Evolutionary conservation across 2,888 invertebrate genomes (phyloP).

Genomic region (Nipponacmea schrenckii): DNA sequence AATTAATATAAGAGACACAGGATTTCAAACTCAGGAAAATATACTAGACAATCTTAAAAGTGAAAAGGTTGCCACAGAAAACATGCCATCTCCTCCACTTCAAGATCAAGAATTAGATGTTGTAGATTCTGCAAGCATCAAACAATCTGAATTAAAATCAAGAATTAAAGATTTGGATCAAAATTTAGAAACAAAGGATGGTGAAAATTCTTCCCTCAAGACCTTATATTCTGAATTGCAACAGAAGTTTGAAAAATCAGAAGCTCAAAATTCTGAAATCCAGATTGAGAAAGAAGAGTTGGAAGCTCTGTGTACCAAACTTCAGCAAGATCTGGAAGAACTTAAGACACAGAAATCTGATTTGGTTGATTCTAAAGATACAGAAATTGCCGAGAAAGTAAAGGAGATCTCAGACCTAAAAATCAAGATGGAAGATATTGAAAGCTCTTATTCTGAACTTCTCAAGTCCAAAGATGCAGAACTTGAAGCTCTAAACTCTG

Average conservation of each 20-base stretch:
- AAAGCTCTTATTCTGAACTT: not conserved
- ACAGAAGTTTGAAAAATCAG: slow-evolving; percentile 12
- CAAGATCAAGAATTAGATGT: too few relatives aligned
- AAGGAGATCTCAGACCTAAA: not conserved
- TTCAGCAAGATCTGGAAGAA: slow-evolving; percentile 9
- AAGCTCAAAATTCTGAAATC: slow-evolving; percentile 14
- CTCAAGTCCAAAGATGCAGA: slow-evolving; percentile 11
- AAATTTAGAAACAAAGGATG: slow-evolving; percentile 15
- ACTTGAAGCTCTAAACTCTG: not conserved
- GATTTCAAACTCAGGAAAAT: too few relatives aligned
- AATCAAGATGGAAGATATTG: not conserved
- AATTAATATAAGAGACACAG: not conserved
- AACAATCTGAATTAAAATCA: too few relatives aligned
- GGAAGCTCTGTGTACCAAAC: slow-evolving; percentile 11
- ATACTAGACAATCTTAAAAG: too few relatives aligned
- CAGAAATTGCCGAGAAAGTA: not conserved
- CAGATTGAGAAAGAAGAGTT: slow-evolving; percentile 21
- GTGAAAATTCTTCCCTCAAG: slow-evolving; percentile 17
- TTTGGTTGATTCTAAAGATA: not conserved
- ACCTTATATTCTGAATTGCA: slow-evolving; percentile 5
- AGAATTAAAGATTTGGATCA: not conserved
- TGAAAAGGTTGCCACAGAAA: too few relatives aligned
- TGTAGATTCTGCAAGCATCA: too few relatives aligned
- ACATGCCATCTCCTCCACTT: too few relatives aligned
- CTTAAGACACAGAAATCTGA: not conserved